Percentiles rank a stretch among this genome's conserved stretches.
Evolutionary conservation across 2,113 vertebrate genomes (phyloP).

Genomic region (Propithecus coquereli): DNA sequence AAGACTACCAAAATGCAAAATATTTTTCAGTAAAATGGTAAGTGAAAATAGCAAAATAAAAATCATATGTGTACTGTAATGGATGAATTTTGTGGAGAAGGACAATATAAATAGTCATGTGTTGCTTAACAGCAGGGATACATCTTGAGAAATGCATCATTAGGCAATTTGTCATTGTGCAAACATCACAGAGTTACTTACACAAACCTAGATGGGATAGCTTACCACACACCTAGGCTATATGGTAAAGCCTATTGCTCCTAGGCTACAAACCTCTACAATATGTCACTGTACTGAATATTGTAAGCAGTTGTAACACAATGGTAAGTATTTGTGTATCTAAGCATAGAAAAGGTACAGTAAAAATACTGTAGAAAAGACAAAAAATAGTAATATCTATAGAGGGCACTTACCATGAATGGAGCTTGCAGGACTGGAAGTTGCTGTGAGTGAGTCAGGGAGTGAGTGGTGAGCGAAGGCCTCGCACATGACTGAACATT

Average conservation of each 20-base stretch:
- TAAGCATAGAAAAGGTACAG: neutral
- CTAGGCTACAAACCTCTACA: neutral
- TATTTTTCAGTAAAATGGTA: neutral
- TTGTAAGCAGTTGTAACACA: neutral
- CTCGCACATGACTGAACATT: neutral
- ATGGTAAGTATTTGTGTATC: neutral
- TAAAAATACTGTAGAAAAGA: neutral
- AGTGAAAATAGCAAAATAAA: neutral
- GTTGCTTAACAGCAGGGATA: neutral
- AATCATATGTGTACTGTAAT: neutral
- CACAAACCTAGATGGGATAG: neutral
- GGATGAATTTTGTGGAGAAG: neutral
- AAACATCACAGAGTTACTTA: neutral
- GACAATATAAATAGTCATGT: neutral
- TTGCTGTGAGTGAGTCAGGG: neutral
- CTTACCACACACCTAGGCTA: neutral
- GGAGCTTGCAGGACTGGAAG: neutral
- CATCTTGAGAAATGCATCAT: neutral
- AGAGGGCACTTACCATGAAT: neutral
- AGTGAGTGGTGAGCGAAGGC: neutral
- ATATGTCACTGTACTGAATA: neutral
- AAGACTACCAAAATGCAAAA: neutral
- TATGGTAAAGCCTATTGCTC: neutral
- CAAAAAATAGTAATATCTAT: neutral
- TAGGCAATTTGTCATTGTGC: neutral